These are phyloP conservation scores for Podargus strigoides DNA, from an alignment of 2,797 vertebrate genomes.

Conservation along the genomic window DNA sequence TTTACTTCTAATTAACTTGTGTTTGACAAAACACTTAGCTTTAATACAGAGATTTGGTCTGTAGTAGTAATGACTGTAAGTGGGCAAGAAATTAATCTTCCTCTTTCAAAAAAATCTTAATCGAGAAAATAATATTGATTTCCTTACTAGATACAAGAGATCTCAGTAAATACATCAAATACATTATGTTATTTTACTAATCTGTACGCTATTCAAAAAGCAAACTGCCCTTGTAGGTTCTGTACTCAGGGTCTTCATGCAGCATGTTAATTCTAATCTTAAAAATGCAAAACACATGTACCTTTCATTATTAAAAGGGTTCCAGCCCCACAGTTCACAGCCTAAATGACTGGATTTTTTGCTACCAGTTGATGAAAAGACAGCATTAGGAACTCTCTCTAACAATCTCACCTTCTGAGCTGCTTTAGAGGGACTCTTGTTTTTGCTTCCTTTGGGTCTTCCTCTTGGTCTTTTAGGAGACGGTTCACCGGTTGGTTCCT, in stretches of 20 bases:
- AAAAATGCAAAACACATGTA: neutral
- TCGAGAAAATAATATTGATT: conserved; percentile 6
- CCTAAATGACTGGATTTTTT: neutral
- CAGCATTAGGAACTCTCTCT: neutral
- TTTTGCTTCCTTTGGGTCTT: conserved; percentile 97
- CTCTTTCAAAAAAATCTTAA: conserved; percentile 35
- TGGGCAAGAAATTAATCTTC: conserved; percentile 43
- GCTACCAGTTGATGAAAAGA: neutral
- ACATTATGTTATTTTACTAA: neutral
- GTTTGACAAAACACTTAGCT: conserved; percentile 61
- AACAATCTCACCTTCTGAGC: conserved; percentile 89
- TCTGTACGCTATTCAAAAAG: neutral
- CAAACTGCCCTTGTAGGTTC: neutral
- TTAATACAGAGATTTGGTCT: conserved; percentile 40
- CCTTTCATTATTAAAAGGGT: conserved; percentile 13
- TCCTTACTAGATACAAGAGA: conserved; percentile 3
- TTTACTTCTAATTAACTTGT: conserved; percentile 63
- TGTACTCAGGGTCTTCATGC: neutral
- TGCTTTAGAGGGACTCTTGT: conserved; percentile 96
- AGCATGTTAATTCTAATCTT: neutral
- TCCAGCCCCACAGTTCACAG: neutral
- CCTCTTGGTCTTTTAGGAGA: conserved; percentile 95
- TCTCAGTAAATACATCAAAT: neutral
- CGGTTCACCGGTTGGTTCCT: conserved; percentile 92
- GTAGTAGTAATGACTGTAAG: conserved; percentile 26